Conservation (phyloP, 1,140 invertebrate genomes). For the Neodiprion virginianus region DNA sequence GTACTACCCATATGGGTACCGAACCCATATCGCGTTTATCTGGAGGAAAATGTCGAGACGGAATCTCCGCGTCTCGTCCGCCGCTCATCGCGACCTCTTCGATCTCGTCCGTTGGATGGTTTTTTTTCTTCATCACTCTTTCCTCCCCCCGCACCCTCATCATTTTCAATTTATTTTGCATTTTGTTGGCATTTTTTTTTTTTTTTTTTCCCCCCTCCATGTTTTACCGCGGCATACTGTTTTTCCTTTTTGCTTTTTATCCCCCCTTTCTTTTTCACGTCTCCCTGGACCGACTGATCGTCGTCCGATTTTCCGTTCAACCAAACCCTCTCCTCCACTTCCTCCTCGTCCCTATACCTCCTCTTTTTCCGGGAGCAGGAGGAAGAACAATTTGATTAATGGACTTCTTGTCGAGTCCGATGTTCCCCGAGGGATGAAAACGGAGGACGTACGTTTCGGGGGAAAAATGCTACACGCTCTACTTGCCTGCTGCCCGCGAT, state of each 20-base stretch:
- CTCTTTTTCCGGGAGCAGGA: no score
- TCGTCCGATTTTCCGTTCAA: neutral
- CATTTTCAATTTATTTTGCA: slow-evolving; percentile 8
- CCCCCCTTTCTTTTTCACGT: slow-evolving; percentile 18
- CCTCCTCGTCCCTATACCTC: no score
- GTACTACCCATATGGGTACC: no score
- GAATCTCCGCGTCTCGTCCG: neutral
- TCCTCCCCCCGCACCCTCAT: neutral
- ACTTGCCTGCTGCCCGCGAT: no score
- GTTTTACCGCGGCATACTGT: slow-evolving; percentile 1
- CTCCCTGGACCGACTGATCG: slow-evolving; percentile 23
- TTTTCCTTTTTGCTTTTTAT: slow-evolving; percentile 20
- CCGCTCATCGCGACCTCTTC: neutral
- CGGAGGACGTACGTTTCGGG: neutral
- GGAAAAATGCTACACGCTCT: neutral
- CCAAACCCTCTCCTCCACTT: neutral
- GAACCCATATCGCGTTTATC: neutral
- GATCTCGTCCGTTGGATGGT: neutral
- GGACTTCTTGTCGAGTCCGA: slow-evolving; percentile 32
- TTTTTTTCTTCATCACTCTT: neutral
- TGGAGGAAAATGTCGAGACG: neutral
- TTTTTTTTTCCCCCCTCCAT: neutral
- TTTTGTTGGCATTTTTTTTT: slow-evolving; percentile 4
- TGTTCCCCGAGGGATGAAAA: slow-evolving; percentile 21
- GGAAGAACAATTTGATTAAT: slow-evolving; percentile 32